phyloP scores from a whole-genome alignment of 2,797 vertebrate species.

The Epinephelus awoara region DNA sequence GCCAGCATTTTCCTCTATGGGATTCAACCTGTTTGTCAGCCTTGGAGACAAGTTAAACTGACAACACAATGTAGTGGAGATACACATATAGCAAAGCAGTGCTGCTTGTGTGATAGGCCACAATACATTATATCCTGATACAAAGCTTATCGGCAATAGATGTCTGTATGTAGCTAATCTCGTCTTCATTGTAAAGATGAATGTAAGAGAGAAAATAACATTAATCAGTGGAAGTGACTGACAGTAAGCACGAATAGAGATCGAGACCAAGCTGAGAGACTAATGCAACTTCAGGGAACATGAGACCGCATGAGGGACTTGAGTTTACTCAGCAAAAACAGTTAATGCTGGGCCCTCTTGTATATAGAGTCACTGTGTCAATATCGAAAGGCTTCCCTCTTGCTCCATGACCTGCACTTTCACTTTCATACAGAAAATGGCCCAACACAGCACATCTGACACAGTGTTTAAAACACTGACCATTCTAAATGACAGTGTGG shows the following conservation, averaged over 20 bases:
- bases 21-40: slow-evolving; percentile 32
- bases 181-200: neutral
- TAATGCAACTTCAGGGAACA: neutral
- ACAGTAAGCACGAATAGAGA: neutral
- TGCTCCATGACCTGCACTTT: neutral
- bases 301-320: neutral
- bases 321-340: neutral
- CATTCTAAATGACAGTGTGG: slow-evolving; percentile 30
- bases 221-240: neutral
- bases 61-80: slow-evolving; percentile 5
- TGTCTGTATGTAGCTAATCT: neutral
- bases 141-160: neutral
- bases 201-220: neutral
- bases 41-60: slow-evolving; percentile 10
- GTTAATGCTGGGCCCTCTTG: neutral
- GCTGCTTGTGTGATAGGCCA: neutral
- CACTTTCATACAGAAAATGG: slow-evolving; percentile 2
- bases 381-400: neutral
- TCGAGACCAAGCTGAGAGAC: slow-evolving; percentile 6
- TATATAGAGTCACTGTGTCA: neutral
- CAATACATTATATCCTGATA: neutral
- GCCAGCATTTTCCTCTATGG: slow-evolving; percentile 23
- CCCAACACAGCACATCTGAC: neutral
- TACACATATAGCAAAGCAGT: slow-evolving; percentile 1
- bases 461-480: slow-evolving; percentile 18